phyloP scores from a whole-genome alignment of 2,113 vertebrate genomes.

The Theropithecus gelada region DNA sequence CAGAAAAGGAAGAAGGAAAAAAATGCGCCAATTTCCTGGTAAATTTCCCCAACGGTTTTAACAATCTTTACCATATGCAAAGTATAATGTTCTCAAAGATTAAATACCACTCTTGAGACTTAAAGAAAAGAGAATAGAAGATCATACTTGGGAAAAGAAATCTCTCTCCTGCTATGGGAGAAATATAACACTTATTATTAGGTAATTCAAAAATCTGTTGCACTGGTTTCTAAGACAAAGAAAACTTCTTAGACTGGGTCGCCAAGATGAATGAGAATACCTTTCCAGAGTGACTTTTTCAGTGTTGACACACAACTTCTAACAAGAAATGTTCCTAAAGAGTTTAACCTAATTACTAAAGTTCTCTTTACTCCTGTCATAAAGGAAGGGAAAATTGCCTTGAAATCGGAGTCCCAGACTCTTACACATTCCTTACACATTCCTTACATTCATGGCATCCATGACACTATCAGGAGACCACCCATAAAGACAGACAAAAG shows the following conservation, averaged over 20 bases:
- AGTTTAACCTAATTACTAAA: slow-evolving; percentile 71
- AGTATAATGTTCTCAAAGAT: slow-evolving; percentile 73
- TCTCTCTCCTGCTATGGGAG: slow-evolving; percentile 42
- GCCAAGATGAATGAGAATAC: slow-evolving; percentile 29
- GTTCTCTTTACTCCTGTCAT: slow-evolving; percentile 68
- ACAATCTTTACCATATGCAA: slow-evolving; percentile 71
- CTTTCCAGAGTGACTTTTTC: slow-evolving; percentile 37
- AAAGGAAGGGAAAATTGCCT: slow-evolving; percentile 74
- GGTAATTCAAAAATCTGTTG: slow-evolving; percentile 54
- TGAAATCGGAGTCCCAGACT: slow-evolving; percentile 76
- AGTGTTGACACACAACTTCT: slow-evolving; percentile 45
- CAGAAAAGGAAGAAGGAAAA: slow-evolving; percentile 38
- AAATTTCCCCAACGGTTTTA: slow-evolving; percentile 59
- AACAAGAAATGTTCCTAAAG: slow-evolving; percentile 36
- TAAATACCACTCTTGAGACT: slow-evolving; percentile 68
- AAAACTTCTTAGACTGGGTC: slow-evolving; percentile 54
- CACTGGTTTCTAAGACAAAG: slow-evolving; percentile 69
- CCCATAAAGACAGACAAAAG: slow-evolving; percentile 67
- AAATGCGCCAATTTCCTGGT: slow-evolving; percentile 63
- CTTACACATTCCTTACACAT: slow-evolving; percentile 81
- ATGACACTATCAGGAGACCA: slow-evolving; percentile 72
- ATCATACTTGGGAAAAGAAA: slow-evolving; percentile 52
- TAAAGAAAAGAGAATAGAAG: slow-evolving; percentile 65
- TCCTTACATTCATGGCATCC: slow-evolving; percentile 83
- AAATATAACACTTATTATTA: slow-evolving; percentile 70